A percentile compares a stretch with the other conserved stretches of the same genome.
These are phyloP conservation scores for Baronia brevicornis DNA, from an alignment of 2,888 invertebrate genomes.

Conservation along the genomic window DNA sequence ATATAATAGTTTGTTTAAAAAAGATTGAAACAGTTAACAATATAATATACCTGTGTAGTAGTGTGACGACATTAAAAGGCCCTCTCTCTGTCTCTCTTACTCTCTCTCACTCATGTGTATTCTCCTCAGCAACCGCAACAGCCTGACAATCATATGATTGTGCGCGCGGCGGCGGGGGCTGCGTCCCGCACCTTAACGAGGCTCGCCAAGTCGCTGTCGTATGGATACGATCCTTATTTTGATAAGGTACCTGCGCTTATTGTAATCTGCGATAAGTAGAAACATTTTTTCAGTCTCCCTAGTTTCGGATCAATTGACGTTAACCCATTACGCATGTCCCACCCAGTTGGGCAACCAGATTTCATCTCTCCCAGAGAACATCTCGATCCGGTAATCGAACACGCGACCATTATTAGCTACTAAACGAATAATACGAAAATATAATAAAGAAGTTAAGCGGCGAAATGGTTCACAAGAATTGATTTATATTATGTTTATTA, in stretches of 20 bases:
- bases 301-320: too few species aligned
- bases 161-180: slow-evolving; percentile 18
- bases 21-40: slow-evolving; percentile 6
- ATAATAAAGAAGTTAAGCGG: too few species aligned
- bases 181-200: slow-evolving; percentile 36
- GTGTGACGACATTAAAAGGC: slow-evolving; percentile 1
- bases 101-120: background rate
- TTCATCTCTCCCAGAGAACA: too few species aligned
- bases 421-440: too few species aligned
- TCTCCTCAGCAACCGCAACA: slow-evolving; percentile 20
- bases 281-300: too few species aligned
- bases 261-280: slow-evolving; percentile 1
- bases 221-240: slow-evolving; percentile 43
- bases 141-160: slow-evolving; percentile 14
- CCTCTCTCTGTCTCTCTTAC: slow-evolving; percentile 7
- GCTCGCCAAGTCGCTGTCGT: slow-evolving; percentile 38
- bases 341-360: too few species aligned
- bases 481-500: too few species aligned
- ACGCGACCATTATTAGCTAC: too few species aligned
- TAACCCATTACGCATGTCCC: too few species aligned
- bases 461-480: too few species aligned
- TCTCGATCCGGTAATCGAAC: too few species aligned
- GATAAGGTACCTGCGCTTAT: slow-evolving; percentile 34
- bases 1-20: background rate
- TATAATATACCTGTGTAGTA: too few species aligned